These are phyloP conservation scores for Drepanosiphum platanoidis DNA, from an alignment of 2,888 invertebrate species.

Conservation along the genomic window DNA sequence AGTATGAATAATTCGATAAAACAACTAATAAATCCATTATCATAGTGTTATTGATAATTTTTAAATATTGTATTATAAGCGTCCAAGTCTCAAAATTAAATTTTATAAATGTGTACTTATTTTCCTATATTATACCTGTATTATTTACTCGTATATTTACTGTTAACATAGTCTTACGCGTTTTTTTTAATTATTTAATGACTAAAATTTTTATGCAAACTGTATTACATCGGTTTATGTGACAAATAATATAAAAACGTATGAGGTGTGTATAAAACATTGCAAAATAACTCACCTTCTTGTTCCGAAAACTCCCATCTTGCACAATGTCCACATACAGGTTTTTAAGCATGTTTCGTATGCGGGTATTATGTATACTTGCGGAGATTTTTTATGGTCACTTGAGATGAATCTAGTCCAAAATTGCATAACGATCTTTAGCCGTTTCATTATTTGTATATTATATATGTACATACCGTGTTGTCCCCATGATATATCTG, in stretches of 20 bases:
- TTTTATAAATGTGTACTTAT: too few species aligned
- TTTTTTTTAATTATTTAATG: too few species aligned
- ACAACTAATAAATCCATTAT: not conserved
- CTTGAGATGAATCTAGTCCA: constrained; percentile 24
- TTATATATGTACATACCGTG: not conserved
- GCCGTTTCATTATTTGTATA: not conserved
- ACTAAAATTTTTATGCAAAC: too few species aligned
- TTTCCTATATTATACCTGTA: too few species aligned
- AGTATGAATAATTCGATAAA: not conserved
- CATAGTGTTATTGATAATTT: too few species aligned
- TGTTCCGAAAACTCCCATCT: constrained; percentile 2
- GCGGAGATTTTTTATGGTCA: constrained; percentile 28
- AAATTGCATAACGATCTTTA: constrained; percentile 33
- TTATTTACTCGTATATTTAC: too few species aligned
- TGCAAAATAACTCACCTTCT: constrained; percentile 1
- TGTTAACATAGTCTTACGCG: too few species aligned
- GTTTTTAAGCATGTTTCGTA: not conserved
- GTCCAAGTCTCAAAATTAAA: too few species aligned
- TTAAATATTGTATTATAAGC: too few species aligned
- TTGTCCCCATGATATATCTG: not conserved
- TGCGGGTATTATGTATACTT: not conserved
- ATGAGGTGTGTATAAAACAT: not conserved
- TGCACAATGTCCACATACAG: not conserved
- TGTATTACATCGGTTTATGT: not conserved
- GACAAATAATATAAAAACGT: not conserved